Evolutionary conservation across 1,140 invertebrate species (phyloP).

Genomic region (Cyphomyrmex costatus): DNA sequence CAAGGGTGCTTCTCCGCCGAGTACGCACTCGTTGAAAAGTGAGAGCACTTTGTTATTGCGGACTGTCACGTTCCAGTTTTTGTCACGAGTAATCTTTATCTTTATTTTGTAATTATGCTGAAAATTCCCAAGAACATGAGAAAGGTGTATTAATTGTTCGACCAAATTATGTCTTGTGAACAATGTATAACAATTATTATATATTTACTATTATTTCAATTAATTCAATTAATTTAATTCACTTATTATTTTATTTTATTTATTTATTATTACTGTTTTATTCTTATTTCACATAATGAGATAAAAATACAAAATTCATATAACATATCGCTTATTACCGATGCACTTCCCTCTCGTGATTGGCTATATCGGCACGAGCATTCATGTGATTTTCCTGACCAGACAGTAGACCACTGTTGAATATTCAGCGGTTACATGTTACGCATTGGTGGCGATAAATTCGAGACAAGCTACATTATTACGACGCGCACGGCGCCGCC

Average conservation of each 20-base stretch:
- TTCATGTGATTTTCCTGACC: constrained; percentile 38
- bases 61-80: constrained; percentile 80
- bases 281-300: not conserved
- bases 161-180: not conserved
- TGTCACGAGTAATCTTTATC: constrained; percentile 17
- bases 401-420: constrained; percentile 48
- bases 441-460: constrained; percentile 66
- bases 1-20: constrained; percentile 72
- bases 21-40: constrained; percentile 72
- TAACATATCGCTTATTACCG: not conserved
- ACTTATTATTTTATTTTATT: not conserved
- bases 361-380: not conserved
- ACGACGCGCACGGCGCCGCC: constrained; percentile 65
- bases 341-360: not conserved
- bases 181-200: not conserved
- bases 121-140: not conserved
- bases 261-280: not conserved
- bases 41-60: constrained; percentile 74
- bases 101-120: too few relatives aligned
- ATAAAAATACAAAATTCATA: not conserved
- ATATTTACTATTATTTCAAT: not conserved
- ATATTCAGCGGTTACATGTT: constrained; percentile 62
- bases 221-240: not conserved
- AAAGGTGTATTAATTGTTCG: not conserved
- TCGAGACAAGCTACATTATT: constrained; percentile 69